Conservation (phyloP, 1,140 invertebrate genomes). For the Anastatus disparis region DNA sequence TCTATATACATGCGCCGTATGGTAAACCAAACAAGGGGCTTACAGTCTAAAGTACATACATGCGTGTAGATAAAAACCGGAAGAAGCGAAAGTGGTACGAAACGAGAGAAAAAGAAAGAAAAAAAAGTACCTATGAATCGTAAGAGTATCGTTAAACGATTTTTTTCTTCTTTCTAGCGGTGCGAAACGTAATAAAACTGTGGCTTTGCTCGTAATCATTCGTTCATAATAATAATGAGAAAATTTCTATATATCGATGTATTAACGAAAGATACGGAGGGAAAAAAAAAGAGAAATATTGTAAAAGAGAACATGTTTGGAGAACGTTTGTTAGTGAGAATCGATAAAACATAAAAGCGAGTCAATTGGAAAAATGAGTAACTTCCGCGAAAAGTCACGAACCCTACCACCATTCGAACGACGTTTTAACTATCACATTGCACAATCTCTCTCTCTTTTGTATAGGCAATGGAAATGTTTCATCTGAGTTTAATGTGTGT, state of each 20-base stretch:
- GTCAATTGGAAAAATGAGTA: background rate
- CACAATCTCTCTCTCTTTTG: background rate
- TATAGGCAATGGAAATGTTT: background rate
- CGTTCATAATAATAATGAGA: constrained; percentile 22
- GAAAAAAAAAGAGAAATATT: no score
- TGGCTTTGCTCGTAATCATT: constrained; percentile 4
- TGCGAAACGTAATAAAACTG: background rate
- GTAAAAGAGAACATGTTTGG: no score
- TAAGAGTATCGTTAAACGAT: background rate
- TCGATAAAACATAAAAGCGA: background rate
- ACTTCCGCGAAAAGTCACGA: constrained; percentile 18
- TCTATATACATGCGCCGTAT: no score
- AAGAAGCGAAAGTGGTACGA: constrained; percentile 3
- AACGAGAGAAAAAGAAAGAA: no score
- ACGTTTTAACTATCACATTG: background rate
- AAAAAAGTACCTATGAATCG: background rate
- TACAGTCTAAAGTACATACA: no score
- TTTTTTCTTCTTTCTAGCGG: background rate
- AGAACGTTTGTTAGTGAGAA: no score
- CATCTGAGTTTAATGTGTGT: no score
- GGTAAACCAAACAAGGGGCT: background rate
- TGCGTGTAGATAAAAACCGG: background rate
- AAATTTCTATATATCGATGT: no score
- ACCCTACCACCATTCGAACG: background rate
- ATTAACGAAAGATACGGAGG: no score